Conservation (phyloP, 1,140 invertebrate species). For the Drosophila teissieri region DNA sequence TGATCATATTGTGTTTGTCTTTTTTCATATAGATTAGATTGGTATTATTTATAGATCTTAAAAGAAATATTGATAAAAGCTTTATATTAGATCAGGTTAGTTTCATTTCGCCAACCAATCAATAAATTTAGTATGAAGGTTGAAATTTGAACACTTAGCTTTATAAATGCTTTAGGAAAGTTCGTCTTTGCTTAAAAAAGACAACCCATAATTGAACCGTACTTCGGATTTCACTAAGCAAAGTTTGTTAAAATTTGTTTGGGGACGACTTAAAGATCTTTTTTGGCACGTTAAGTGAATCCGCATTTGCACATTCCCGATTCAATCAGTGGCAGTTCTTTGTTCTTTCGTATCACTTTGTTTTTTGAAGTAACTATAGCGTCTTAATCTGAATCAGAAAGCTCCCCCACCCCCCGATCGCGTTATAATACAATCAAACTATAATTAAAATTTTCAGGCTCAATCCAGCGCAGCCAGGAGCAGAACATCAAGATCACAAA, state of each 20-base stretch:
- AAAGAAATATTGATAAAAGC: conserved; percentile 17
- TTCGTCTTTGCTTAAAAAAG: too few species aligned
- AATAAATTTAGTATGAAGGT: not conserved
- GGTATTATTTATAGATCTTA: conserved; percentile 55
- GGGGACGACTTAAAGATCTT: too few species aligned
- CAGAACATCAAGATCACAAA: conserved; percentile 17
- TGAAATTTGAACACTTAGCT: too few species aligned
- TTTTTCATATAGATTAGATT: conserved; percentile 63
- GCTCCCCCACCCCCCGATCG: conserved; percentile 7
- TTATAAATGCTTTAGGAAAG: too few species aligned
- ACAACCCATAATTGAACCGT: too few species aligned
- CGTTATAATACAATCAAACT: conserved; percentile 29
- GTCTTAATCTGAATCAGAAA: conserved; percentile 51
- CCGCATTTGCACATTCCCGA: not conserved
- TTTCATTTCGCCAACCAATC: conserved; percentile 8
- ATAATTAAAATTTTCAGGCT: conserved; percentile 73
- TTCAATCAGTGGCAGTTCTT: not conserved
- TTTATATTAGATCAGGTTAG: conserved; percentile 51
- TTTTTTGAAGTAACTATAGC: conserved; percentile 31
- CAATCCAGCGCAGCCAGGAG: conserved; percentile 61
- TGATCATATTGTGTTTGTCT: conserved; percentile 54
- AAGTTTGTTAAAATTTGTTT: too few species aligned
- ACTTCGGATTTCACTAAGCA: too few species aligned
- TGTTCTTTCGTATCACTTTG: conserved; percentile 12
- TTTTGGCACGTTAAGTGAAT: too few species aligned